Conservation (phyloP, 2,113 vertebrate genomes). For the Alethe castanea region DNA sequence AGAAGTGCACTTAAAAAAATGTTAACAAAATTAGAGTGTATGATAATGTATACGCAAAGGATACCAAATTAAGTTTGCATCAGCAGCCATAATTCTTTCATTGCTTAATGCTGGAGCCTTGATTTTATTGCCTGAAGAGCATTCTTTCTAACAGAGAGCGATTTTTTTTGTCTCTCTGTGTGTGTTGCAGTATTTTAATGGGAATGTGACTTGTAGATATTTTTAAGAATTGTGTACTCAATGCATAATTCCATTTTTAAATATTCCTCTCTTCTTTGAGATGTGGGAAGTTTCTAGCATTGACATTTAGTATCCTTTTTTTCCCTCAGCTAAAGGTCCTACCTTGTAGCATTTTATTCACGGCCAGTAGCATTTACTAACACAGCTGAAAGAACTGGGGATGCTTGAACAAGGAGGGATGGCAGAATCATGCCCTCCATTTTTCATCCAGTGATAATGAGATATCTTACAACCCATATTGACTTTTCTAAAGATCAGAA, state of each 20-base stretch:
- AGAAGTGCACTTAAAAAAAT: conserved; percentile 44
- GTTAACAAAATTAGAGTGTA: conserved; percentile 32
- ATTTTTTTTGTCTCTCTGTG: background rate
- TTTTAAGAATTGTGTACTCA: conserved; percentile 22
- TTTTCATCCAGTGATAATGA: conserved; percentile 11
- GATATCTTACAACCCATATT: background rate
- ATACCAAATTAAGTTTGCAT: conserved; percentile 48
- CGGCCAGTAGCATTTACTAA: background rate
- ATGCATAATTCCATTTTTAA: conserved; percentile 3
- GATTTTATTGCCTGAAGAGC: conserved; percentile 27
- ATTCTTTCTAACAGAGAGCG: background rate
- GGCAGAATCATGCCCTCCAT: background rate
- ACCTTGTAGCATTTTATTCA: background rate
- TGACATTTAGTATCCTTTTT: background rate
- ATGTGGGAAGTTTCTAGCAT: background rate
- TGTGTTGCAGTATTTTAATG: conserved; percentile 1
- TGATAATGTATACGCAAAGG: conserved; percentile 24
- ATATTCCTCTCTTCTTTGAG: background rate
- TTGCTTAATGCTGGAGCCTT: conserved; percentile 24
- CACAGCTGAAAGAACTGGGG: background rate
- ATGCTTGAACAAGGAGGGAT: background rate
- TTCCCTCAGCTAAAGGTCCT: background rate
- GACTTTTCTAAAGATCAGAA: conserved; percentile 34
- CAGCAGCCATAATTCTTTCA: conserved; percentile 31
- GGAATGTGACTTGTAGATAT: conserved; percentile 12